Base-by-base conservation (phyloP, 2,797 vertebrate genomes). In the Pipistrellus pygmaeus region DNA sequence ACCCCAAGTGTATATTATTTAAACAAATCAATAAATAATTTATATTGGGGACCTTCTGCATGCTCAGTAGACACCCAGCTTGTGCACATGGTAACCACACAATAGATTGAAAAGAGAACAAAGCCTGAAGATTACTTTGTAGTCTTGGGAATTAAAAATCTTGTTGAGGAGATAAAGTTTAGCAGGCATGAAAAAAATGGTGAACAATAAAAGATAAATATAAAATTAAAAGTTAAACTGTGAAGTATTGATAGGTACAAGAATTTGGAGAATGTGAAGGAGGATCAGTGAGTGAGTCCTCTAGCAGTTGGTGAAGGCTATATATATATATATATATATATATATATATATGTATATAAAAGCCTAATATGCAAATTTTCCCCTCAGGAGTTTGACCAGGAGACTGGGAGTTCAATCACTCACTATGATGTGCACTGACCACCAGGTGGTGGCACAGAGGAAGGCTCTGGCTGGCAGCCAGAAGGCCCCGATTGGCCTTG, bases 21-120 rank as follows among this genome's bases (percentile, higher is more conserved):
- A 85, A 90, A 81, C 53, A 87, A 84, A 38, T 87, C 17, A 85
- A 48, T 78, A 35, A 86, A 13, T 60, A 88, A 73, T 9, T 92
- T 89, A 57, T 13, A 2, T 46, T 62, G 66, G 60, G n/a, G 46
- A 51, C 21, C 11, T 57, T 68, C 21, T 44, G 8, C 21, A 25
- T 51, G 55, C 38, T 81, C 38, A 72, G n/a, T 46, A 55, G 88
- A 44, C 25, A 78, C n/a, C 75, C 12, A 51, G 32, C 76, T 44
- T 73, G 17, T 68, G 60, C 38, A 60, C 18, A 23, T 20, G 25
- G 1, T 86, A 64, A 90, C 73, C 17, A 69, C 21, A 68, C 1
- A 30, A 14, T n/a, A 46, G 48, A 76, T 68, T 46, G 17, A 77
- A 87, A 92, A 32, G 6, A 9, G 10, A 11, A 85, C 30, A 55